Percentiles rank a stretch among this genome's conserved stretches.
Conservation (phyloP, 2,113 vertebrate species). For the Neolamprologus modestus region DNA sequence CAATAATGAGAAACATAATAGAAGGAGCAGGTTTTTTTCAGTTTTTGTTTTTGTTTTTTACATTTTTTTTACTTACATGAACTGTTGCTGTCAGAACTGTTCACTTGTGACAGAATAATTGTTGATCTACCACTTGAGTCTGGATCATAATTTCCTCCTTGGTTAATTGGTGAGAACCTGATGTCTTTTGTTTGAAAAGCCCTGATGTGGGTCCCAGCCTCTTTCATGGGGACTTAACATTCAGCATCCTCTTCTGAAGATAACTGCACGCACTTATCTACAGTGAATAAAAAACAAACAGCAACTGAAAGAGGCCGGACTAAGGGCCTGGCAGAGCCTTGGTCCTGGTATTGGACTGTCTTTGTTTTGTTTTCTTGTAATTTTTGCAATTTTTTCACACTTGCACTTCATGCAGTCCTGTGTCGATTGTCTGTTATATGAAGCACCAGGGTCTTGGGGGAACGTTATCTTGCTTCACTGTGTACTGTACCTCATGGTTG, state of each 20-base stretch:
- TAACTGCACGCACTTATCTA: neutral
- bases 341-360: neutral
- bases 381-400: neutral
- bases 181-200: neutral
- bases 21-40: neutral
- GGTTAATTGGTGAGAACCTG: neutral
- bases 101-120: neutral
- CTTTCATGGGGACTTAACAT: accelerated
- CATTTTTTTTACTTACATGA: neutral
- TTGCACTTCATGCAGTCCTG: neutral
- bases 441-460: neutral
- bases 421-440: neutral
- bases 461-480: neutral
- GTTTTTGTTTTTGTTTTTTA: neutral
- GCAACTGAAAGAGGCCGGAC: neutral
- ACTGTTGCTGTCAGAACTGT: neutral
- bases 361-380: neutral
- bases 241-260: neutral
- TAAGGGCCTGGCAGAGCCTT: neutral
- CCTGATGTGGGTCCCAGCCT: neutral
- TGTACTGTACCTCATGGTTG: neutral
- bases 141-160: neutral
- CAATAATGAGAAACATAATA: neutral
- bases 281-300: neutral
- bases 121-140: neutral